Percentiles rank a stretch among this genome's conserved stretches.
These are phyloP conservation scores for Temnothorax ravouxi DNA, from an alignment of 2,888 invertebrate genomes.

Conservation along the genomic window DNA sequence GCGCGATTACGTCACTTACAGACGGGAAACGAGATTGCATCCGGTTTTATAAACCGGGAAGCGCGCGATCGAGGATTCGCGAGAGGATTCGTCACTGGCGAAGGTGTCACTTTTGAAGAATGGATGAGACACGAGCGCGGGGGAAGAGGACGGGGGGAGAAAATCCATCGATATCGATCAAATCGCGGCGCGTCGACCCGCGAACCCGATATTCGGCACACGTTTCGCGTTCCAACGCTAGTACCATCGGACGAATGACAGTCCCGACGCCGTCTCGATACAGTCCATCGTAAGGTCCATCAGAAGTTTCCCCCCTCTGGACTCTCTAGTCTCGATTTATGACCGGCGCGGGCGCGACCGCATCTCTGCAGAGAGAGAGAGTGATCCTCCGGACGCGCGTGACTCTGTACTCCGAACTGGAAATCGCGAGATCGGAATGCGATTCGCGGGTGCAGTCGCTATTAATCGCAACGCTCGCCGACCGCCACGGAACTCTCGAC, in stretches of 20 bases:
- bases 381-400: conserved; percentile 23
- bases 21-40: conserved; percentile 45
- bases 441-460: conserved; percentile 74
- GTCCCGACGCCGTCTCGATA: not conserved
- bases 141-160: not conserved
- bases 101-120: conserved; percentile 17
- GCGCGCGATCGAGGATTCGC: conserved; percentile 15
- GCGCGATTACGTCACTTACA: conserved; percentile 62
- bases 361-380: conserved; percentile 18
- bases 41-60: conserved; percentile 18
- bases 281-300: conserved; percentile 9
- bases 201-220: not conserved
- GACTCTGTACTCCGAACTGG: conserved; percentile 30
- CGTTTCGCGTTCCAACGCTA: conserved; percentile 6
- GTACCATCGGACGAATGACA: conserved; percentile 17
- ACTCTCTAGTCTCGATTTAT: conserved; percentile 13
- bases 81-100: not conserved
- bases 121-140: not conserved
- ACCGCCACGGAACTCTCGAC: conserved; percentile 79
- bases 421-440: conserved; percentile 70
- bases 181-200: conserved; percentile 31
- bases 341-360: conserved; percentile 15
- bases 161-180: conserved; percentile 30
- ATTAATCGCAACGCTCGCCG: conserved; percentile 77
- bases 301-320: not conserved